Evolutionary conservation across 2,113 vertebrate genomes (phyloP), one percentile per base, ranked within the genome.

Genomic region (Dendropsophus ebraccatus): DNA sequence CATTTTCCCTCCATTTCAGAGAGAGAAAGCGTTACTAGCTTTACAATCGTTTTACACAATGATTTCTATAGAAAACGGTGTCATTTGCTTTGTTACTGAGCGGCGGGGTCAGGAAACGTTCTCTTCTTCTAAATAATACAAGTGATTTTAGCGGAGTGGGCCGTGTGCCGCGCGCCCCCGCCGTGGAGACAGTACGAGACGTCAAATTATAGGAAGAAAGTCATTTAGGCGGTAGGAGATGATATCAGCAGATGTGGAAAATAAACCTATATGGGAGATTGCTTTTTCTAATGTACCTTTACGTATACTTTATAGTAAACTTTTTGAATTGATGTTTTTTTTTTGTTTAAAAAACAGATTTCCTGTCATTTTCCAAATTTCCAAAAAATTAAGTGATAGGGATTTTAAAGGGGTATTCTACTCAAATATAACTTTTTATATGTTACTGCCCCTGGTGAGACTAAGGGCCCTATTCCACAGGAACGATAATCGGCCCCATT

Each of bases 1-100:
- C 45, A 69, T 82, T 69, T 49, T 32, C 28, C 28, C 16, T 21
- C 69, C 62, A 47, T 37, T 67, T 81, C n/a, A n/a, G 58, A 30
- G 28, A 49, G 4, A 3, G 23, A 49, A 13, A 28, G 25, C 41
- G 28, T 65, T 52, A 50, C 72, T 49, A 21, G 11, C n/a, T 21
- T 32, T 17, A 23, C 16, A 25, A 69, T 28, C 45, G 10, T 37
- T 37, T 2, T 21, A 7, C 9, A n/a, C 30, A 30, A 82, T 52
- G 4, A 70, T 67, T 69, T 82, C 37, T n/a, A 45, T 45, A 81
- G 54, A 10, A 41, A 81, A 65, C 16, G 41, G 4, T 23, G 25
- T 47, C 13, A 70, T 32, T 28, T 30, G 47, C 67, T 76, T 49
- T 41, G 3, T 41, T 50, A 74, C 23, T 74, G 25, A 45, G 19